phyloP scores from a whole-genome alignment of 2,113 vertebrate genomes.

The Hemicordylus capensis region DNA sequence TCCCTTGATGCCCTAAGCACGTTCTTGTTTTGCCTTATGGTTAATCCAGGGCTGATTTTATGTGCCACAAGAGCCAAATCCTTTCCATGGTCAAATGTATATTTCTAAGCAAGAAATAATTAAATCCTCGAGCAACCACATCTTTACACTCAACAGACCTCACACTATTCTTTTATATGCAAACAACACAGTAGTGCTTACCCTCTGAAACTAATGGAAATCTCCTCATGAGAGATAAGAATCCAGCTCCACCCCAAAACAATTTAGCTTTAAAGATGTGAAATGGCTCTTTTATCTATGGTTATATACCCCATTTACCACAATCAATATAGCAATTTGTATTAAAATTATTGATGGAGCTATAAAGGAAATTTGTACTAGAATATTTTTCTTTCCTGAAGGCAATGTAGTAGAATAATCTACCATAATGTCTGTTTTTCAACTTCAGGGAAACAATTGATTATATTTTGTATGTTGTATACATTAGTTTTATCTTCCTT shows the following conservation, averaged over 20 bases:
- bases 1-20: no score
- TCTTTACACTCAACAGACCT: no score
- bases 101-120: no score
- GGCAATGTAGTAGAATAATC: not conserved
- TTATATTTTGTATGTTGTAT: slow-evolving; percentile 3
- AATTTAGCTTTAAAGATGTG: slow-evolving; percentile 8
- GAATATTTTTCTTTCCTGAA: slow-evolving; percentile 19
- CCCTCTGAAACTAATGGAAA: not conserved
- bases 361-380: not conserved
- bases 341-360: not conserved
- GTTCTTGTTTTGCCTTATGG: no score
- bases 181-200: not conserved
- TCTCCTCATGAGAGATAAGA: not conserved
- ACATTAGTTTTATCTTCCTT: not conserved
- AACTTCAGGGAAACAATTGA: not conserved
- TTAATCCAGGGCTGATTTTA: no score
- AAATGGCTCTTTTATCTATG: slow-evolving; percentile 29
- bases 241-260: not conserved
- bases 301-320: slow-evolving; percentile 8
- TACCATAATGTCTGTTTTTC: not conserved
- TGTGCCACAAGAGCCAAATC: no score
- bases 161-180: not conserved
- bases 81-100: no score
- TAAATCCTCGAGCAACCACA: no score
- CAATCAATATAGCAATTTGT: slow-evolving; percentile 14